Base-by-base conservation (phyloP, 2,797 vertebrate species). In the Alcedo quadribrachys region DNA sequence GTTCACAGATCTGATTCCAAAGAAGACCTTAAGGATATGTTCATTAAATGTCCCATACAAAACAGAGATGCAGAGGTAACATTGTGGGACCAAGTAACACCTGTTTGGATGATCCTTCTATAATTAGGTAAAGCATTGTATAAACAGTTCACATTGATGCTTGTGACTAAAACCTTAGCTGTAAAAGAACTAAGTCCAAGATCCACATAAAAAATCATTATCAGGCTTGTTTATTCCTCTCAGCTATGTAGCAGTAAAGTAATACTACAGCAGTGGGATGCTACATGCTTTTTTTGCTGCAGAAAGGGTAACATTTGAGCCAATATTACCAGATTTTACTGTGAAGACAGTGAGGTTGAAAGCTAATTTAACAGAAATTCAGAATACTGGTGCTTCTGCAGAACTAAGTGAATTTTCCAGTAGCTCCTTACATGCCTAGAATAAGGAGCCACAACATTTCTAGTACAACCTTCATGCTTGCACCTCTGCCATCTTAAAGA, bases 1-100 rank as follows among this genome's bases (percentile, higher is more conserved):
- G 40, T 15, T 85, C 21, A 43, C 8, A 2, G 3, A 62, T 28
- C 43, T 54, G n/a, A 74, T 50, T 74, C 33, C 30, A 89, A 4
- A 3, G 18, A 66, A 62, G 20, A 73, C 28, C 12, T 53, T n/a
- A 42, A 12, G 33, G 8, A 9, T 37, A 73, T 30, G 35, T 43
- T 51, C 30, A 21, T 12, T 60, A 8, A 2, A 42, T 1, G 2
- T 27, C 17, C 40, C 1, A 2, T 7, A 67, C 9, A 62, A 62
- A 87, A 71, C 18, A 55, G 11, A 65, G 11, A 62, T 4, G 4
- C 22, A 67, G 27, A 62, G 8, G 20, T 22, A 69, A 87, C 3
- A 5, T 0, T 25, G 17, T 12, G 7, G 27, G 45, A 90, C 35
- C 21, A 8, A 78, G 8, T 8, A 75, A 55, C 13, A 55, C 6